Base-by-base conservation (phyloP, 2,113 vertebrate genomes). In the Gobius niger region DNA sequence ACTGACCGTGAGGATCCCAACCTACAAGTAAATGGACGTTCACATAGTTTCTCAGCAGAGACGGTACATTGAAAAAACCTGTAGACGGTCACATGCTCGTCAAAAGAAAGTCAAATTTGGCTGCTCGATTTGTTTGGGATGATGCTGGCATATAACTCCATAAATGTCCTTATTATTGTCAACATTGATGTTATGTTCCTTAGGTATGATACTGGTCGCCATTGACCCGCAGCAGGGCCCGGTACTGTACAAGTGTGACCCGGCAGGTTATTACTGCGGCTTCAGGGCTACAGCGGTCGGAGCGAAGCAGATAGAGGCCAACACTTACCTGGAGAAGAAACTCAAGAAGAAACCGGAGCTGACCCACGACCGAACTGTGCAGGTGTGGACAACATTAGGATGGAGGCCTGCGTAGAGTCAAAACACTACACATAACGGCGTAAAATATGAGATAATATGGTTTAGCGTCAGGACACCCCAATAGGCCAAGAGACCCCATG, bases 251-350 rank as follows among this genome's bases (percentile, higher is more conserved):
- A 94, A 94, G 77, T 92, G 92, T 14, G 93, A 94, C 85, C 93
- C 93, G 0, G 93, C 93, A 0, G 93, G 93, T 6, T 94, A 94
- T 82, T 94, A 87, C 88, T 92, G 92, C 4, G 93, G 93, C 65
- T 94, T 92, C 78, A 89, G 88, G 46, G 93, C 91, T 41, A 91
- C 91, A 0, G 80, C 88, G 0, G 93, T 92, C 0, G 93, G 93
- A 4, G 81, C 83, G 72, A 94, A 94, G 50, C 93, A 94, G 54
- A 85, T 78, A 0, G 93, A 94, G 82, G 93, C 91, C 18, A 94
- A 87, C 73, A 90, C 88, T 70, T 93, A 89, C 82, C 81, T 94
- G 83, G 93, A 94, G 82, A 94, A 94, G 80, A 93, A 93, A 44
- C 74, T 94, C 15, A 93, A 92, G 80, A 94, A 92, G 47, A 90